Evolutionary conservation across 2,797 vertebrate genomes (phyloP), one percentile per base, ranked within the genome.

Genomic region (Meda fulgida): DNA sequence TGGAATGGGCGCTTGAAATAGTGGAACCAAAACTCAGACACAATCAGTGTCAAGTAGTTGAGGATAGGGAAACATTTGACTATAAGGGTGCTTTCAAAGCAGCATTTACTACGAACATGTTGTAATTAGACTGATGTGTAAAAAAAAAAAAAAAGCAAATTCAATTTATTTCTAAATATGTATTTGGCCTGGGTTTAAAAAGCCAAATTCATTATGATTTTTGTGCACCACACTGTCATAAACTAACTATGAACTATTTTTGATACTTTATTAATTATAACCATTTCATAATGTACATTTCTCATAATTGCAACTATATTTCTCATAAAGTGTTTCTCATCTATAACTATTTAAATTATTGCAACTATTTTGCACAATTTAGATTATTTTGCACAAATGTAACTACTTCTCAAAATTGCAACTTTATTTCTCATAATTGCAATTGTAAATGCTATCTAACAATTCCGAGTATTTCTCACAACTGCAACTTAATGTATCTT

Each of bases 1-100:
- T 34, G 58, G 55, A 34, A 55, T 40, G 71, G 43, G 73, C 76
- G 85, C 40, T 31, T 16, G 14, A 70, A 48, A 48, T 48, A 16
- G 36, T 55, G 60, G 60, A 72, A 60, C 31, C 53, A 78, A 43
- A 69, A 75, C 40, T n/a, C 71, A 65, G n/a, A 76, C 14, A 29
- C 19, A 31, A 31, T 55, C 51, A 69, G 66, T 4, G 23, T 58
- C 34, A 77, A 40, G 34, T 16, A 60, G 21, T 5, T 16, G 13
- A 26, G 13, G 23, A 38, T 38, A 38, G 31, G 34, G 34, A 11
- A 23, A 69, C 18, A 21, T 21, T 34, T 31, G 1, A 38, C 31
- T 5, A 58, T 36, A 38, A 38, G 34, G 29, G 13, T 36, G 72
- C 26, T 48, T 71, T 46, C 14, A 46, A 71, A 71, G 3, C 7